Evolutionary conservation across 2,888 invertebrate genomes (phyloP).

Genomic region (Oscheius sp.): DNA sequence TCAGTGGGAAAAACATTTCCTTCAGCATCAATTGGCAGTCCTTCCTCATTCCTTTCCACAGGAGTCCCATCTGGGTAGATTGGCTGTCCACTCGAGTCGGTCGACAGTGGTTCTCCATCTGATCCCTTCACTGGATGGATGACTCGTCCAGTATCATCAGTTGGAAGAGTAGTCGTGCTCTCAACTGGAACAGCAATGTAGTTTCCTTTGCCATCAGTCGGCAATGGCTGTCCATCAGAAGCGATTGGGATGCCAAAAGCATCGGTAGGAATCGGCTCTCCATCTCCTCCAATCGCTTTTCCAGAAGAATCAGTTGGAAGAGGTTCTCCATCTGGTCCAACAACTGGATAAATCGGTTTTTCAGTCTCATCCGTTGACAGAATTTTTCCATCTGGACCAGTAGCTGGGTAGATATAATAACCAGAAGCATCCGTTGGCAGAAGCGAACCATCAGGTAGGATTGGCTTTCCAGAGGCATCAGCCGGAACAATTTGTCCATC

Average conservation of each 20-base stretch:
- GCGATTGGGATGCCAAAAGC: slow-evolving; percentile 41
- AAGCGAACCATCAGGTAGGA: slow-evolving; percentile 46
- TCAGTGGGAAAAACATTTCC: slow-evolving; percentile 48
- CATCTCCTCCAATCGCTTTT: slow-evolving; percentile 33
- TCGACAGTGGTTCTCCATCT: slow-evolving; percentile 40
- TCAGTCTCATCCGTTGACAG: slow-evolving; percentile 48
- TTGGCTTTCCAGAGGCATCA: slow-evolving; percentile 9
- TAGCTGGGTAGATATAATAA: slow-evolving; percentile 28
- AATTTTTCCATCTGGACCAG: slow-evolving; percentile 42
- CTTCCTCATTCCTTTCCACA: slow-evolving; percentile 38
- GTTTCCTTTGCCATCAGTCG: slow-evolving; percentile 49
- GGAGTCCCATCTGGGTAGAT: slow-evolving; percentile 27
- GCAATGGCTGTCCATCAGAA: slow-evolving; percentile 35
- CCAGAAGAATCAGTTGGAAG: slow-evolving; percentile 42
- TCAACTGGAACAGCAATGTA: slow-evolving; percentile 33
- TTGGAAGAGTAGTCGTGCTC: slow-evolving; percentile 29
- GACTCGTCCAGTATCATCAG: slow-evolving; percentile 8
- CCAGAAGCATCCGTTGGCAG: slow-evolving; percentile 41
- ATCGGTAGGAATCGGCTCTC: slow-evolving; percentile 46
- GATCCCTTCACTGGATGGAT: slow-evolving; percentile 34
- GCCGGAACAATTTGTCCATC: slow-evolving; percentile 40
- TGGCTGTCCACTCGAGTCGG: slow-evolving; percentile 36
- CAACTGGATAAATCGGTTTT: slow-evolving; percentile 38
- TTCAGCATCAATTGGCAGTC: slow-evolving; percentile 39
- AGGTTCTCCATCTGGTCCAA: slow-evolving; percentile 51